Conservation (phyloP, 2,888 invertebrate genomes). For the Ctena decussata region DNA sequence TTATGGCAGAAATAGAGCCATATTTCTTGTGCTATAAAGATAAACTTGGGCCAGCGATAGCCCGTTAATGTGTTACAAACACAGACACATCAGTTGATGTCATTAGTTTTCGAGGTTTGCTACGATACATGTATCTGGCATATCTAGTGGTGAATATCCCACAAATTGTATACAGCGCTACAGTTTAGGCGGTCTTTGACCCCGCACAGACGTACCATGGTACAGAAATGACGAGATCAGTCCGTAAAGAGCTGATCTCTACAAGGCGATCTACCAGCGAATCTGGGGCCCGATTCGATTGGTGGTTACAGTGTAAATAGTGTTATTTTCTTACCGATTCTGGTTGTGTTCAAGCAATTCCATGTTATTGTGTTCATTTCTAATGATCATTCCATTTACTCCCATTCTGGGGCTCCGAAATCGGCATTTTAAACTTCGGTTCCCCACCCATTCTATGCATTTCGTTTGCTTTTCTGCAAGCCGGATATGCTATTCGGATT, state of each 20-base stretch:
- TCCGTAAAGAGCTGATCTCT: not conserved
- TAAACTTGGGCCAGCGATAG: too few species aligned
- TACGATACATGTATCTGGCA: not conserved
- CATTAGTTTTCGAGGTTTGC: not conserved
- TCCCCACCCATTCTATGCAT: not conserved
- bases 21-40: too few species aligned
- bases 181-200: not conserved
- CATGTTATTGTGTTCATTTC: not conserved
- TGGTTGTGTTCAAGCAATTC: not conserved
- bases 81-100: too few species aligned
- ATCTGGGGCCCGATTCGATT: not conserved
- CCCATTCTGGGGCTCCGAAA: not conserved
- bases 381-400: not conserved
- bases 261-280: not conserved
- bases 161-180: not conserved
- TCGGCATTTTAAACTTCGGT: not conserved
- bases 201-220: not conserved
- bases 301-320: not conserved
- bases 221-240: not conserved
- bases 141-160: not conserved
- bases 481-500: not conserved
- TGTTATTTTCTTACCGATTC: not conserved
- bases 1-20: too few species aligned
- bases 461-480: not conserved
- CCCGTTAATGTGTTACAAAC: too few species aligned